Evolutionary conservation across 2,797 vertebrate species (phyloP).

Genomic region (Limnodromus scolopaceus): DNA sequence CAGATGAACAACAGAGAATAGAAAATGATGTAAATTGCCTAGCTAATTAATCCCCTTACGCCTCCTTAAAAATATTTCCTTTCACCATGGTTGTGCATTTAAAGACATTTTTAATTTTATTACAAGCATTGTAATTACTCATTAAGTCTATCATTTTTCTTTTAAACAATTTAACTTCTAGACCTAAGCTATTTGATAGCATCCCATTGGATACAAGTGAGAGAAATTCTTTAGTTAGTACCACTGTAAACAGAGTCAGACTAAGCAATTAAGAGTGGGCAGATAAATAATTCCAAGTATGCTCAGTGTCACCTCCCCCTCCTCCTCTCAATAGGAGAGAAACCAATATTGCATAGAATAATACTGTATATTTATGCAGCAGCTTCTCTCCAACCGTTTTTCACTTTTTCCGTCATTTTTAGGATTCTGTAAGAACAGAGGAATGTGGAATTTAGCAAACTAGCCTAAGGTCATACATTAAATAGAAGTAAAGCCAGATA

Average conservation of each 20-base stretch:
- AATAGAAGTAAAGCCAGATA: not conserved
- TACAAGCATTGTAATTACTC: not conserved
- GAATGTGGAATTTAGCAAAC: not conserved
- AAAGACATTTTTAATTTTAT: not conserved
- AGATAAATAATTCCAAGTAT: constrained; percentile 36
- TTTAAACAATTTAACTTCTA: not conserved
- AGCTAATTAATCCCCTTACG: not conserved
- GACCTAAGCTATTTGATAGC: not conserved
- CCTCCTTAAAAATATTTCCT: not conserved
- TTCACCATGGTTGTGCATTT: not conserved
- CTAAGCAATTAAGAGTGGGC: not conserved
- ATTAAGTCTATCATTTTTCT: not conserved
- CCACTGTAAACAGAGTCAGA: not conserved
- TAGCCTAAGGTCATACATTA: not conserved
- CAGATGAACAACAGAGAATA: not conserved
- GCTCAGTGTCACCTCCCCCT: not conserved
- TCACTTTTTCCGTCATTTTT: not conserved
- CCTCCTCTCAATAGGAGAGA: not conserved
- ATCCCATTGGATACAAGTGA: not conserved
- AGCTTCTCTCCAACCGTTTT: not conserved
- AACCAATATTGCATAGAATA: not conserved
- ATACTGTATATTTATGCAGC: not conserved
- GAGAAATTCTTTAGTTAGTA: not conserved
- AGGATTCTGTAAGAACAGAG: constrained; percentile 6
- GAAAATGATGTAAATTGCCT: not conserved